phyloP scores from a whole-genome alignment of 1,140 invertebrate genomes.

The Caenorhabditis elegans region DNA sequence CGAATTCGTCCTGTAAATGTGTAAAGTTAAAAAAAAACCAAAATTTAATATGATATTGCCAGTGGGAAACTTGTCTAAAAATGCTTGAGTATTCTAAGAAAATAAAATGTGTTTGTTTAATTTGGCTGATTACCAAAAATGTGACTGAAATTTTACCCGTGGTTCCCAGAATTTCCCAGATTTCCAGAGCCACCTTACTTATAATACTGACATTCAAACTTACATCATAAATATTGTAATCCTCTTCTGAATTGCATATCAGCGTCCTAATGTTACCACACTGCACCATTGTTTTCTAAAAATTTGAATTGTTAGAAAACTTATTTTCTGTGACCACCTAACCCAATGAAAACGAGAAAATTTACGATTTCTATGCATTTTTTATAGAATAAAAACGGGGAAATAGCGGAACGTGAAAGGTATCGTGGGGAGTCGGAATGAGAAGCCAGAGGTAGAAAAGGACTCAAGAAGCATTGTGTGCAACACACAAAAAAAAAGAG shows the following conservation, averaged over 20 bases:
- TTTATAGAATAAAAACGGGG: neutral
- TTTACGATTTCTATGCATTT: constrained; percentile 5
- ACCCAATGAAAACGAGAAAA: neutral
- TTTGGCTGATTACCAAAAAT: too few relatives aligned
- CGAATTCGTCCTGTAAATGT: neutral
- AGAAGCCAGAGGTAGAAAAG: neutral
- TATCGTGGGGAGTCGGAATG: neutral
- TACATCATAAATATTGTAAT: constrained; percentile 18
- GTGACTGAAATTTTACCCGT: too few relatives aligned
- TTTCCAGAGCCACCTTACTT: neutral
- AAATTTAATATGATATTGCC: too few relatives aligned
- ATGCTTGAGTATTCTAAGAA: too few relatives aligned
- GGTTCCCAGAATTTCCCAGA: too few relatives aligned
- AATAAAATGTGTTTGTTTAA: too few relatives aligned
- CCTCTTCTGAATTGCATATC: neutral
- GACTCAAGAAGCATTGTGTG: neutral
- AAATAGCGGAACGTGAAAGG: too few relatives aligned
- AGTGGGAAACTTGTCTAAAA: too few relatives aligned
- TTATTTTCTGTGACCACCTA: neutral
- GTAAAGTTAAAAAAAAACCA: neutral
- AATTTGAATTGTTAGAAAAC: neutral
- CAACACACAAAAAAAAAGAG: neutral
- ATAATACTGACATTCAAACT: too few relatives aligned
- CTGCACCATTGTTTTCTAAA: constrained; percentile 11
- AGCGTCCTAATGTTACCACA: neutral